Evolutionary conservation across 2,888 invertebrate species (phyloP).

Genomic region (Machimus rusticus): DNA sequence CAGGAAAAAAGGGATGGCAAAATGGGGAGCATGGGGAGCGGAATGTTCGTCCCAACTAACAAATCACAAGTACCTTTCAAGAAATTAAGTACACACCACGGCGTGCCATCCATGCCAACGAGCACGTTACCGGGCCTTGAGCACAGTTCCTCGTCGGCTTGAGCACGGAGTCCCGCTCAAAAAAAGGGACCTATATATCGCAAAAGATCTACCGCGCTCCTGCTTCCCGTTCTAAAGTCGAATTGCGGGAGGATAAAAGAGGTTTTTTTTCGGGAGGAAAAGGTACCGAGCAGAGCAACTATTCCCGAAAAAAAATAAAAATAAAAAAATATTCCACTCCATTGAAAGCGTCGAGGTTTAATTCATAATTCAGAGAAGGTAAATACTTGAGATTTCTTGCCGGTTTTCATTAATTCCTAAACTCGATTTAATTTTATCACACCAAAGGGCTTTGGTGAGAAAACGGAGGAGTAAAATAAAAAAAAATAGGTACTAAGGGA

Average conservation of each 20-base stretch:
- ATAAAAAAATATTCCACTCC: neutral
- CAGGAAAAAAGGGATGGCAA: neutral
- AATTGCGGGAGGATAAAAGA: neutral
- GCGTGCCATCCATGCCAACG: neutral
- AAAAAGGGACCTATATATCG: neutral
- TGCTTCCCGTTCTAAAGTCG: neutral
- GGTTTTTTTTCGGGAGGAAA: neutral
- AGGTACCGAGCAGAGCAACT: neutral
- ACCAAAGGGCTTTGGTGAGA: neutral
- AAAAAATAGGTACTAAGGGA: neutral
- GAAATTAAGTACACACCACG: neutral
- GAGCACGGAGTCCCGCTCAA: neutral
- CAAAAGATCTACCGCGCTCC: neutral
- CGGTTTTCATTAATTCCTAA: neutral
- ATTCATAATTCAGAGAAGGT: neutral
- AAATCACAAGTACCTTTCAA: neutral
- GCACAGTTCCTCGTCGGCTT: neutral
- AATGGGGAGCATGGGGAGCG: neutral
- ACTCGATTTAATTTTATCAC: neutral
- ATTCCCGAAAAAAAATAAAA: neutral
- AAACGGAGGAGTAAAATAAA: neutral
- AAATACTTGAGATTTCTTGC: conserved; percentile 6
- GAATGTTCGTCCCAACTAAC: neutral
- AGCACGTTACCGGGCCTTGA: neutral
- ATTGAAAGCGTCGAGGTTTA: conserved; percentile 1